Evolutionary conservation across 2,113 vertebrate species (phyloP).

Genomic region (Forbesichthys agassizii): DNA sequence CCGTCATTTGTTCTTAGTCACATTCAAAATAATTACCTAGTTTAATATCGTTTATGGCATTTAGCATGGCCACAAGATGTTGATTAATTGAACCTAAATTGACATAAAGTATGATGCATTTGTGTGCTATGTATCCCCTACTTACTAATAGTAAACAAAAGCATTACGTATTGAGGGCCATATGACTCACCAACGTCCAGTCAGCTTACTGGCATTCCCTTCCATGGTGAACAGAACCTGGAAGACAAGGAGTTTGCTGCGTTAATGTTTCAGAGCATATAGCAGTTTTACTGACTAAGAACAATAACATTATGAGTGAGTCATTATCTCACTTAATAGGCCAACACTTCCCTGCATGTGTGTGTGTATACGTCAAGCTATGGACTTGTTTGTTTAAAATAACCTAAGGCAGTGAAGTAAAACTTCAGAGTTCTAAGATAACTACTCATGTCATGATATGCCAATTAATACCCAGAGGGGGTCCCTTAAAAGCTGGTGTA

Average conservation of each 20-base stretch:
- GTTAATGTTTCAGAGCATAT: background rate
- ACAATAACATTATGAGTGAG: background rate
- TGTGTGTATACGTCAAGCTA: no score
- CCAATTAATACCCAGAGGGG: no score
- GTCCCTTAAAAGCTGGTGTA: no score
- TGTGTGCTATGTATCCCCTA: background rate
- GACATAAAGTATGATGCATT: constrained; percentile 1
- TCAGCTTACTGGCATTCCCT: constrained; percentile 10
- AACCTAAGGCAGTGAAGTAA: no score
- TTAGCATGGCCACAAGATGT: background rate
- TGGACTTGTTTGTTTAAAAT: no score
- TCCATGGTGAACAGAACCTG: background rate
- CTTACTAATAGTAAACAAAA: constrained; percentile 13
- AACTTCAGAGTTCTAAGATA: no score
- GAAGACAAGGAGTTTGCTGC: background rate
- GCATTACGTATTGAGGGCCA: background rate
- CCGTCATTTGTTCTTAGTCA: background rate
- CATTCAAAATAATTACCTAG: background rate
- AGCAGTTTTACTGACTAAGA: background rate
- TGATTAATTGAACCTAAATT: constrained; percentile 5
- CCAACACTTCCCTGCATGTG: no score
- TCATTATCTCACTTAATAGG: background rate
- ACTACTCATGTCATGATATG: no score
- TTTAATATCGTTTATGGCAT: background rate
- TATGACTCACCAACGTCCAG: constrained; percentile 31